Evolutionary conservation across 2,797 vertebrate genomes (phyloP).

Genomic region (Lacerta bilineata): DNA sequence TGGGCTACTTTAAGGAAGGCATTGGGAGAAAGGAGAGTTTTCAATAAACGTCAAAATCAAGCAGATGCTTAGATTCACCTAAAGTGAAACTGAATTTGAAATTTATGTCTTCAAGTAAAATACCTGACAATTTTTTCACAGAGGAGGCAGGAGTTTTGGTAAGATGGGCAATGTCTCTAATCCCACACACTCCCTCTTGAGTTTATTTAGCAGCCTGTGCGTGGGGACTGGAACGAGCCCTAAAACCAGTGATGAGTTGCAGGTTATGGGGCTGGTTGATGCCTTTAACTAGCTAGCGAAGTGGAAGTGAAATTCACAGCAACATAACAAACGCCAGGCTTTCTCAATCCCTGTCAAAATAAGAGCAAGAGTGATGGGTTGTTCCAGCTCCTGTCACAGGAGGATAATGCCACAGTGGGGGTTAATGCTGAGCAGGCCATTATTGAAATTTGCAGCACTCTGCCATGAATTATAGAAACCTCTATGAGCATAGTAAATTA

Average conservation of each 20-base stretch:
- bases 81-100: not conserved
- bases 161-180: not conserved
- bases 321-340: not conserved
- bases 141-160: not conserved
- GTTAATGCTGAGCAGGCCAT: conserved; percentile 30
- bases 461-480: conserved; percentile 41
- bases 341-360: conserved; percentile 31
- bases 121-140: not conserved
- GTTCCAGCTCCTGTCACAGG: not conserved
- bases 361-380: conserved; percentile 29
- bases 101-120: too few relatives aligned
- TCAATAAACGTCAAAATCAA: too few relatives aligned
- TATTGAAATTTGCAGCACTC: conserved; percentile 39
- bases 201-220: not conserved
- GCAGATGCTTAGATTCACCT: not conserved
- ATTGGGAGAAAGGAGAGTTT: too few relatives aligned
- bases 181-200: not conserved
- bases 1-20: too few relatives aligned
- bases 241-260: not conserved
- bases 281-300: not conserved
- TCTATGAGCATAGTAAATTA: conserved; percentile 35
- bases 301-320: conserved; percentile 3
- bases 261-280: not conserved
- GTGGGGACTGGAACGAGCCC: not conserved
- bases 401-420: conserved; percentile 34